Evolutionary conservation across 2,113 vertebrate species (phyloP).

Genomic region (Nothocercus nigrocapillus): DNA sequence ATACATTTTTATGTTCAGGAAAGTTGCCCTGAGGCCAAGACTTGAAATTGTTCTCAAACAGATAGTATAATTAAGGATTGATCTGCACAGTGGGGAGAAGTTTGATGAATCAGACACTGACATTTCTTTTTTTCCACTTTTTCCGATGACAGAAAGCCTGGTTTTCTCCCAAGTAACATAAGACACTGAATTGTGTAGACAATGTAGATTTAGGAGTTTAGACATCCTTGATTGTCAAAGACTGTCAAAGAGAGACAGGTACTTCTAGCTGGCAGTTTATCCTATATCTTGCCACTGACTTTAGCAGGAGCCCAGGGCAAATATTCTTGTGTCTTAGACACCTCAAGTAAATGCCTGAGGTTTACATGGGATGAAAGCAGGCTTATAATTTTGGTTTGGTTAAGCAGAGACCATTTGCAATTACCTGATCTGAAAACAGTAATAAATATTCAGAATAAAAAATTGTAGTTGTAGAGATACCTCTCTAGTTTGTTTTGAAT

Average conservation of each 20-base stretch:
- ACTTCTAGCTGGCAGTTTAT: conserved; percentile 39
- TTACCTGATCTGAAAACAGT: not conserved
- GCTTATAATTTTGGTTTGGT: conserved; percentile 4
- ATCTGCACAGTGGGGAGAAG: conserved; percentile 56
- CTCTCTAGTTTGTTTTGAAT: not conserved
- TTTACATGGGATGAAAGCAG: conserved; percentile 46
- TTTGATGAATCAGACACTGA: conserved; percentile 57
- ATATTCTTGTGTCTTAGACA: conserved; percentile 15
- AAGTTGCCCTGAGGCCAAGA: conserved; percentile 42
- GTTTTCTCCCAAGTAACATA: conserved; percentile 15
- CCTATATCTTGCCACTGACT: not conserved
- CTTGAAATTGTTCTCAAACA: conserved; percentile 60
- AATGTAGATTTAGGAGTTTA: conserved; percentile 1
- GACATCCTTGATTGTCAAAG: conserved; percentile 17
- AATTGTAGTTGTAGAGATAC: not conserved
- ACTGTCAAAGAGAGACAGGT: conserved; percentile 27
- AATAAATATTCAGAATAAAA: not conserved
- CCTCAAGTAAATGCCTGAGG: conserved; percentile 3
- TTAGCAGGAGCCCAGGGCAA: conserved; percentile 28
- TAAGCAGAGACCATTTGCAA: not conserved
- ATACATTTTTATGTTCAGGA: conserved; percentile 60
- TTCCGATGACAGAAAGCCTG: not conserved
- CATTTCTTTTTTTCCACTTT: conserved; percentile 43
- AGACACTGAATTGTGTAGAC: not conserved
- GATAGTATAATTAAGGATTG: conserved; percentile 68